Percentiles rank a stretch among this genome's conserved stretches.
Conservation (phyloP, 2,797 vertebrate species). For the Peromyscus melanophrys region DNA sequence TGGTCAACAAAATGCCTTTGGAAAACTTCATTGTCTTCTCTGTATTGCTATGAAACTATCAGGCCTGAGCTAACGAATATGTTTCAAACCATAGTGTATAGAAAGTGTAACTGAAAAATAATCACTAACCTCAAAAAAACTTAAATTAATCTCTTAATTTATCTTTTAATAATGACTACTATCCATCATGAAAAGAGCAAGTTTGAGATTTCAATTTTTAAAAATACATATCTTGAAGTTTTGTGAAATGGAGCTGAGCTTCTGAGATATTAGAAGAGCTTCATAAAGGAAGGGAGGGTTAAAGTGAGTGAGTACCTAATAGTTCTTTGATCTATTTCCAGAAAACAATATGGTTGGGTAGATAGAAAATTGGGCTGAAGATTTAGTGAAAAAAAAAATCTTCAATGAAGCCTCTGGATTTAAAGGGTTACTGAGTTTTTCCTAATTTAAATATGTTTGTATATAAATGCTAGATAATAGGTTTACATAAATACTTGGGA, state of each 20-base stretch:
- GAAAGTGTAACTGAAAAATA: constrained; percentile 23
- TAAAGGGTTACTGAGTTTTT: neutral
- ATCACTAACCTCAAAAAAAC: neutral
- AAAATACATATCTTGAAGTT: neutral
- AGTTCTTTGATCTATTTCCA: neutral
- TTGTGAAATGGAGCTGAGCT: neutral
- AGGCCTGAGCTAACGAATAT: neutral
- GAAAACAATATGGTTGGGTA: neutral
- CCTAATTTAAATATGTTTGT: neutral
- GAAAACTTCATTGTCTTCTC: neutral
- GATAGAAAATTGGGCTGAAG: neutral
- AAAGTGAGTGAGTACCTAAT: neutral
- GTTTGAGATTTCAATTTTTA: neutral
- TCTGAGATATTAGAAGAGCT: neutral
- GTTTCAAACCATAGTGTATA: neutral
- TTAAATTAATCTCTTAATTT: neutral
- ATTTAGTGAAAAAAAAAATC: neutral
- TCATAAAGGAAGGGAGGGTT: neutral
- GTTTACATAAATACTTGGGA: neutral
- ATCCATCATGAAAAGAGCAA: neutral
- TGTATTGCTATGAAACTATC: neutral
- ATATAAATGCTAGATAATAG: neutral
- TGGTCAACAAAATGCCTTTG: neutral
- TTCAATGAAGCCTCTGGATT: neutral
- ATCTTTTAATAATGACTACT: constrained; percentile 14